These are phyloP conservation scores for Hippocampus kuda DNA, from an alignment of 2,797 vertebrate genomes.

Conservation along the genomic window DNA sequence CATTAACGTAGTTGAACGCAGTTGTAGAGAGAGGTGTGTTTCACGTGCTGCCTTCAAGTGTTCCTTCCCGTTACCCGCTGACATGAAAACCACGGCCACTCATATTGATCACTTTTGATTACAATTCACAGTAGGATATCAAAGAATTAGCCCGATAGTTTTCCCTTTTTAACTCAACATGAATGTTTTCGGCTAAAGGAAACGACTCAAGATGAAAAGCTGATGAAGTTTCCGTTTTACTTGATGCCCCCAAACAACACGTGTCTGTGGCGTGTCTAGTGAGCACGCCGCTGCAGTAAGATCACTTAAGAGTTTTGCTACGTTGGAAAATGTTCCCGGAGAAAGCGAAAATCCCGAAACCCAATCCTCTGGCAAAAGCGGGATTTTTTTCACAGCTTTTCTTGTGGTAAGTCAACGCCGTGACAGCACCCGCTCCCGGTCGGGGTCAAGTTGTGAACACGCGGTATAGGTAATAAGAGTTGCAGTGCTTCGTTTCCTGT, in stretches of 20 bases:
- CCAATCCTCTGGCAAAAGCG: constrained; percentile 8
- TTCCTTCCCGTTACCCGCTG: neutral
- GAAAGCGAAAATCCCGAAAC: neutral
- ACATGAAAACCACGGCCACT: neutral
- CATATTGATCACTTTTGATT: neutral
- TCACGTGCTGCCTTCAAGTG: neutral
- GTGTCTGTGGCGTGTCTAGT: neutral
- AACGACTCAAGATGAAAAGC: neutral
- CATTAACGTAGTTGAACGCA: neutral
- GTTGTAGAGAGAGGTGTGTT: neutral
- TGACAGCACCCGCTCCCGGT: neutral
- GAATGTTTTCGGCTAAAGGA: neutral
- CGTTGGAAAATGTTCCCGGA: constrained; percentile 1
- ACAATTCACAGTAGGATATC: neutral
- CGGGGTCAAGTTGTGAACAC: neutral
- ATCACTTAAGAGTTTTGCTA: neutral
- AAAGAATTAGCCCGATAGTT: neutral
- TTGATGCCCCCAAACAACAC: neutral
- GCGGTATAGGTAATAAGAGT: neutral
- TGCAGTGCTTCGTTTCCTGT: neutral
- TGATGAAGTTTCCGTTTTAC: neutral
- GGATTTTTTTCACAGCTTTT: constrained; percentile 14
- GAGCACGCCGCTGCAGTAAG: neutral
- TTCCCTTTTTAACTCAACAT: neutral
- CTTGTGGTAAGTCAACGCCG: constrained; percentile 9